Evolutionary conservation across 1,140 invertebrate species (phyloP), one percentile per base, ranked within the genome.

Genomic region (Temnothorax curvispinosus): DNA sequence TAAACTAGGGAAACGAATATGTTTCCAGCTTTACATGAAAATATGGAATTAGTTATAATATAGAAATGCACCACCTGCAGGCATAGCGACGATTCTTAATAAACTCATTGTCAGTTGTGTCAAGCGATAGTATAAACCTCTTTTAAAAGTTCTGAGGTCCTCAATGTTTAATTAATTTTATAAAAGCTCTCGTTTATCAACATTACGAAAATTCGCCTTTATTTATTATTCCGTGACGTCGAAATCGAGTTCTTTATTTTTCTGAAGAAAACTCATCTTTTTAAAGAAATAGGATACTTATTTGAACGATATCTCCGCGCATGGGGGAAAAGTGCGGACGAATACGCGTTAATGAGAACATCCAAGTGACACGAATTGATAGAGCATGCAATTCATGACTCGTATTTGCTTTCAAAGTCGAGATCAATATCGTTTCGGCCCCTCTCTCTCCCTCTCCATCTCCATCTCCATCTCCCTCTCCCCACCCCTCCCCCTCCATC

Each of bases 381-480:
- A 71, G 77, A 56, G 76, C 87, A 62, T 88, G 64, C 69, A 44
- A 90, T 90, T 87, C 85, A 84, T 62, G 11, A 60, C 44, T 64
- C 64, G 86, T 87, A 38, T 62, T 81, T 85, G 32, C 67, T 60
- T 81, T 74, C 54, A 44, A 27, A 74, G 21, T 82, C 27, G 54
- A 21, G 56, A 58, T 58, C 67, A 74, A 18, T 9, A 44, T 82
- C 62, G n/a, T 69, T 80, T 15, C 8, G 27, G 7, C 32, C 15
- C 27, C 27, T 27, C 27, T 1, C 27, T 27, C 27, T 27, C 27
- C 1, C 1, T 27, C 27, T 27, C 27, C 1, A 0, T 27, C 27
- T 27, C 27, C 27, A 0, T 27, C 27, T 27, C 27, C 27, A 0
- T 27, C 27, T 27, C 27, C 27, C 7, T 44, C n/a, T 69, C 6